Evolutionary conservation across 2,113 vertebrate species (phyloP), one percentile per base, ranked within the genome.

Genomic region (Phyllostomus hastatus): DNA sequence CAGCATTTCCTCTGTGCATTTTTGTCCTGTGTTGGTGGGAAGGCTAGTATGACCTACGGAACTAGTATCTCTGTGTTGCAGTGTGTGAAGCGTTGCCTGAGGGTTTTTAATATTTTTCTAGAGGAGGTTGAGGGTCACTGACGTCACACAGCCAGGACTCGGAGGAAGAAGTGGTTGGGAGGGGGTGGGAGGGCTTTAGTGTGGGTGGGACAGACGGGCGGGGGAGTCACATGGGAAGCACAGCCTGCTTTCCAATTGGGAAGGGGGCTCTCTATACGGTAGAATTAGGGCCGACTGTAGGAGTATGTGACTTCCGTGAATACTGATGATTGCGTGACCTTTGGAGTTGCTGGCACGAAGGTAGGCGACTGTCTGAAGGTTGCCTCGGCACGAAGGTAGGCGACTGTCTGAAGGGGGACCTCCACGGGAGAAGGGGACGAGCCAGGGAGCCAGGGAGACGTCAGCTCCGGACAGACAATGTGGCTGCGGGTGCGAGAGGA

Each of bases 241-340:
- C 31, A 8, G 2, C 26, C 4, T 14, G 20, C 43, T 43, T 43
- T 5, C 43, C 28, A 10, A 0, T 11, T 28, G 46, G 72, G n/a
- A 17, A 50, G 57, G 31, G 19, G 26, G 33, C 38, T 64, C 35
- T 43, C 15, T n/a, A n/a, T n/a, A 26, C 9, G 52, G 38, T n/a
- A n/a, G 72, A 48, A 17, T 66, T 5, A 24, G 38, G 69, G 17
- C 69, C 48, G 52, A 15, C 2, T 26, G 33, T 11, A 17, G 76
- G n/a, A 33, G 33, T 4, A 4, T 10, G 48, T 2, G 66, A 43
- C 22, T 28, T 66, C 31, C 8, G 2, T 19, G 35, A 84, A 4
- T 6, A 1, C 52, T 0, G 10, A 24, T 7, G 75, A 15, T 59
- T 3, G 11, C 20, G 19, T 43, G 48, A 38, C 12, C 43, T 0